A percentile compares a stretch with the other conserved stretches of the same genome.
phyloP scores from a whole-genome alignment of 2,113 vertebrate genomes.

The Ranitomeya variabilis region DNA sequence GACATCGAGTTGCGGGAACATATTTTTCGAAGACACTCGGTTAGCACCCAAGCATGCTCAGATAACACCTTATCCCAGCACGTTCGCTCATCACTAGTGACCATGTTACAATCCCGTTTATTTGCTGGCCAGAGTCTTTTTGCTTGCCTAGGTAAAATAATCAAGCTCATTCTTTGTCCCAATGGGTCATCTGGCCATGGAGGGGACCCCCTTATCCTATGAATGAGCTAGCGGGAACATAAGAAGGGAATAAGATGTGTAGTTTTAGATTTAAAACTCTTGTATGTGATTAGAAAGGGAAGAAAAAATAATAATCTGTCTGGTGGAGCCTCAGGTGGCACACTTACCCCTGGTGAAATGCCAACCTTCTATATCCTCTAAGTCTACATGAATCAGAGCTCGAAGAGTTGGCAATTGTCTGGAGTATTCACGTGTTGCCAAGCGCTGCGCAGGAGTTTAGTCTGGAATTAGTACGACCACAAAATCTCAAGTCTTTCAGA shows the following conservation, averaged over 20 bases:
- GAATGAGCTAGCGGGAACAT: too few species aligned
- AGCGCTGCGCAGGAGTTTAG: constrained; percentile 9
- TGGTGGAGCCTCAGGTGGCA: background rate
- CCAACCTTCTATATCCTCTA: constrained; percentile 10
- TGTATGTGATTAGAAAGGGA: background rate
- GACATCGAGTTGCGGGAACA: too few species aligned
- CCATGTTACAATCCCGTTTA: too few species aligned
- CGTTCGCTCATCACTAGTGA: too few species aligned
- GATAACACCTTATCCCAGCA: too few species aligned
- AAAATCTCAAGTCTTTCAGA: constrained; percentile 5
- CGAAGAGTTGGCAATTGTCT: background rate
- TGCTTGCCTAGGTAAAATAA: too few species aligned
- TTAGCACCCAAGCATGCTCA: too few species aligned
- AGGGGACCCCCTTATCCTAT: too few species aligned
- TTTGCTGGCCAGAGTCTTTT: too few species aligned
- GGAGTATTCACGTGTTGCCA: constrained; percentile 3
- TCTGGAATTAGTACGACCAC: constrained; percentile 18
- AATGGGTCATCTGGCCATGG: too few species aligned
- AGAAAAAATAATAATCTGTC: background rate
- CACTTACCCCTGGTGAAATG: background rate
- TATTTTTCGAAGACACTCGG: too few species aligned
- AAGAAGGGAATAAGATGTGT: background rate
- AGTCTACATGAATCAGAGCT: constrained; percentile 11
- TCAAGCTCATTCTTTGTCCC: too few species aligned
- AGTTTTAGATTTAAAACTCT: background rate